phyloP scores from a whole-genome alignment of 2,888 invertebrate genomes.

The Limnephilus marmoratus region DNA sequence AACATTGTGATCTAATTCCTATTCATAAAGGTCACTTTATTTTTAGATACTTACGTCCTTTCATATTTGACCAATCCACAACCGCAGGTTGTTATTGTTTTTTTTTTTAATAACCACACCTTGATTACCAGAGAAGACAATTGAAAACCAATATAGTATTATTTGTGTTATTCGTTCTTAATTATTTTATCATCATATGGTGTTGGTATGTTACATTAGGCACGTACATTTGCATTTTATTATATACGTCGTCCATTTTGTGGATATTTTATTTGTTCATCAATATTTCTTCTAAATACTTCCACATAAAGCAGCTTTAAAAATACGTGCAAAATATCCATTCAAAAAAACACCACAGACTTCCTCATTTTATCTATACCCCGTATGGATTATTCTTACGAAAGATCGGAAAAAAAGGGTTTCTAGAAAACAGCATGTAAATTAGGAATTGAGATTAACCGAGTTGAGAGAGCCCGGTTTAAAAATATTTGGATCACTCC shows the following conservation, averaged over 20 bases:
- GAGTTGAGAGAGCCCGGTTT: too few relatives aligned
- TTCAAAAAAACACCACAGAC: background rate
- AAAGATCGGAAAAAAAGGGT: too few relatives aligned
- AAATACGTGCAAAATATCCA: too few relatives aligned
- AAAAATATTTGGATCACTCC: too few relatives aligned
- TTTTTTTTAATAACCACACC: background rate
- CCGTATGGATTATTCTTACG: too few relatives aligned
- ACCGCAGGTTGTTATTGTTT: background rate
- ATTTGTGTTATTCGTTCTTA: background rate
- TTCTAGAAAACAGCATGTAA: too few relatives aligned
- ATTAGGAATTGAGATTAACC: too few relatives aligned
- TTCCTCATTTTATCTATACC: background rate
- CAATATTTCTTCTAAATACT: background rate
- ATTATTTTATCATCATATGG: background rate
- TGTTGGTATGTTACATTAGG: background rate
- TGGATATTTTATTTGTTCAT: background rate
- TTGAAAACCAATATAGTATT: background rate
- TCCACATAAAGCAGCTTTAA: background rate
- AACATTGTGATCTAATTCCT: background rate
- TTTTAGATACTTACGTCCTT: background rate
- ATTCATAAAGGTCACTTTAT: background rate
- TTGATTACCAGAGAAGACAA: background rate
- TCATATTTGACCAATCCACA: background rate
- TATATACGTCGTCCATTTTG: background rate
- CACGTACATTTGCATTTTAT: background rate